Base-by-base conservation (phyloP, 2,797 vertebrate genomes). In the Glyptemys insculpta region DNA sequence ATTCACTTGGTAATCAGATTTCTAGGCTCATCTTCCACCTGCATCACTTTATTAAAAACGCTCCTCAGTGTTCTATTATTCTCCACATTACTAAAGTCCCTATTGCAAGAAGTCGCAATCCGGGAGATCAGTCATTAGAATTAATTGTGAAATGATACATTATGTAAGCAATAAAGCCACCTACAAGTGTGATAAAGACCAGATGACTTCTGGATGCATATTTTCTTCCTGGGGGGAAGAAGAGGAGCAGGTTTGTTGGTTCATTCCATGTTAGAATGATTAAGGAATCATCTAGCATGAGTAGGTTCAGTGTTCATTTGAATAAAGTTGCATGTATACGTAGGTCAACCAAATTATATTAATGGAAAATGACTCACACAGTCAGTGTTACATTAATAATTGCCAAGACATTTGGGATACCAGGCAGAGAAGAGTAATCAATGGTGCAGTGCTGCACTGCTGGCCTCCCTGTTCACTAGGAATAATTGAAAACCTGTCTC, bases 61-160 rank as follows among this genome's bases (percentile, higher is more conserved):
- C 56, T 56, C 44, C 41, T 62, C 49, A 7, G n/a, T 53, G 49
- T 50, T 54, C 14, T 27, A 15, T 79, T n/a, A 57, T 2, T 47
- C 4, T 37, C 34, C 54, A 41, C 34, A 16, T 6, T 16, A 23
- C 7, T 3, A 27, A 1, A 1, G 34, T 54, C 79, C 56, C 3
- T 37, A 9, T 25, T 15, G 65, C 14, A 44, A 31, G 16, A 34
- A 68, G 34, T 1, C 9, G 11, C 72, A 44, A 18, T 27, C 8
- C 2, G 44, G 56, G n/a, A 53, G 21, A 15, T 10, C 3, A 1
- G 15, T 21, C 2, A 0, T 9, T 41, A 44, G 79, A 50, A 68
- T 0, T 4, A 72, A 80, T 79, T n/a, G 29, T 4, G 0, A 19
- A 53, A 83, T 11, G 50, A 21, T 27, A 2, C 21, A 2, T 44